Conservation (phyloP, 2,113 vertebrate genomes). For the Heterotis niloticus region DNA sequence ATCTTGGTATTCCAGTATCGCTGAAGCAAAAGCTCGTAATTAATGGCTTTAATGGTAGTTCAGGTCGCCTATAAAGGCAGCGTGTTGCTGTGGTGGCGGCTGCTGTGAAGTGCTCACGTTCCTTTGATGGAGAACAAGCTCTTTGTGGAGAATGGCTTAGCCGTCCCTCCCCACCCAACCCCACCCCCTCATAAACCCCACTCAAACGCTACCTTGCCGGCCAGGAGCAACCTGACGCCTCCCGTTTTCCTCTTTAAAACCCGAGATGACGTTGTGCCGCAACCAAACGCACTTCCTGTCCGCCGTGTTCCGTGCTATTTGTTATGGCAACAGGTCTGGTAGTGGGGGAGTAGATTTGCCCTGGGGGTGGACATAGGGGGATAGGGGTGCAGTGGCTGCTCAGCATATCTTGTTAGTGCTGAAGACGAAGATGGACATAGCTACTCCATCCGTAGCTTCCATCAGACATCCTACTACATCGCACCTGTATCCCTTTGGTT, state of each 20-base stretch:
- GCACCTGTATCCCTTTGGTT: too few relatives aligned
- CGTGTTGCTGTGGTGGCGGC: too few relatives aligned
- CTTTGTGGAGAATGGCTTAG: too few relatives aligned
- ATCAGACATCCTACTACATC: neutral
- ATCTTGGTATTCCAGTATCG: too few relatives aligned
- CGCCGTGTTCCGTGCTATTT: slow-evolving; percentile 38
- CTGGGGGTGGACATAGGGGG: slow-evolving; percentile 24
- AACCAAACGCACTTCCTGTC: slow-evolving; percentile 28
- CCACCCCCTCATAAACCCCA: neutral
- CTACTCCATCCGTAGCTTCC: neutral
- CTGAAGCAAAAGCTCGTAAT: too few relatives aligned
- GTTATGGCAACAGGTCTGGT: slow-evolving; percentile 46
- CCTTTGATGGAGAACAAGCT: too few relatives aligned
- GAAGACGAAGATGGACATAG: neutral
- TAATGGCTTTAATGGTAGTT: too few relatives aligned
- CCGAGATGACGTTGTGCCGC: fast-evolving
- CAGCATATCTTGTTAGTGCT: neutral
- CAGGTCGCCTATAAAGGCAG: too few relatives aligned
- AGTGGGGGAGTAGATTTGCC: neutral
- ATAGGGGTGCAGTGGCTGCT: neutral
- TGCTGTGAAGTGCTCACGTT: too few relatives aligned
- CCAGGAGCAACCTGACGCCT: neutral
- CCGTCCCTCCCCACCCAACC: too few relatives aligned
- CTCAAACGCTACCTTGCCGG: neutral
- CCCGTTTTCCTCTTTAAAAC: neutral